Conservation (phyloP, 2,113 vertebrate species). For the Pseudopodoces humilis region DNA sequence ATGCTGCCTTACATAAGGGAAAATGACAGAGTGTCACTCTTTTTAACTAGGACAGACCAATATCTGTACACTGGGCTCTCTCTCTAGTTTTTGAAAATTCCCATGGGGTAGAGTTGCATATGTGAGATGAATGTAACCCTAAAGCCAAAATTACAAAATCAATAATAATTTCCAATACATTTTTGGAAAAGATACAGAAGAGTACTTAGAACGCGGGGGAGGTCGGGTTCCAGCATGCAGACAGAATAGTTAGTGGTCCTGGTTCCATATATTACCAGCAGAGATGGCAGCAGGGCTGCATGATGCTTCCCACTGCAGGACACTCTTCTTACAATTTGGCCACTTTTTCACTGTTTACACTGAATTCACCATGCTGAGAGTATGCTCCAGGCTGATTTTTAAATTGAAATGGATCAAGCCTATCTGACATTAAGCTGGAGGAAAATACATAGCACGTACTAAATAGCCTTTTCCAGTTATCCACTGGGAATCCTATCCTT, state of each 20-base stretch:
- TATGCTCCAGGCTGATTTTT: constrained; percentile 20
- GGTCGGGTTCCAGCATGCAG: not conserved
- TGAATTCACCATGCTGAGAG: constrained; percentile 43
- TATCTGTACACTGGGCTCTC: not conserved
- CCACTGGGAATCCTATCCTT: not conserved
- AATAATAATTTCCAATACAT: constrained; percentile 46
- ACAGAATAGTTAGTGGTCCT: not conserved
- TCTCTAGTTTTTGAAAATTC: not conserved
- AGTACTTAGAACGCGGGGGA: not conserved
- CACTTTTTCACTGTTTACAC: not conserved
- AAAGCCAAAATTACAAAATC: constrained; percentile 56
- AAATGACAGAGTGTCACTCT: not conserved
- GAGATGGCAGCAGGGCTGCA: constrained; percentile 24
- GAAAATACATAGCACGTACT: not conserved
- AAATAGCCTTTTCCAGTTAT: not conserved
- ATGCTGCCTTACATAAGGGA: not conserved
- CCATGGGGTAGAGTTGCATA: not conserved
- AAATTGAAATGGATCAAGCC: constrained; percentile 27
- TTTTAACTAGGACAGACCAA: not conserved
- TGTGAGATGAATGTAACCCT: constrained; percentile 5
- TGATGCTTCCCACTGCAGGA: not conserved
- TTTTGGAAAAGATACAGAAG: constrained; percentile 24
- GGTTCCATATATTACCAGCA: constrained; percentile 17
- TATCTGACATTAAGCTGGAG: not conserved
- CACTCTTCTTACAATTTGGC: not conserved